Evolutionary conservation across 1,140 invertebrate genomes (phyloP), one percentile per base, ranked within the genome.

Genomic region (Trachymyrmex cornetzi): DNA sequence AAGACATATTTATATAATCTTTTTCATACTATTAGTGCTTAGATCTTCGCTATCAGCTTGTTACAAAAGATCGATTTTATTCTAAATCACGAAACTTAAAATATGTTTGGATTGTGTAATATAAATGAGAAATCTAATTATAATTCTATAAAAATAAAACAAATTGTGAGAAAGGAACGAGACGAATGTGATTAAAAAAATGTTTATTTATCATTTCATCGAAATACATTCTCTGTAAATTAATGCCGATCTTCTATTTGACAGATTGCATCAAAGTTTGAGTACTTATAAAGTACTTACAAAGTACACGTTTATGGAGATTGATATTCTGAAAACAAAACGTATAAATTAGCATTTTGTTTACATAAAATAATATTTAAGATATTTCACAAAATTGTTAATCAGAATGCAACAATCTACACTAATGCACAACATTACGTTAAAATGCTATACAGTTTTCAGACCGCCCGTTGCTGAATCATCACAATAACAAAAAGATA

Each of bases 381-480:
- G 14, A 14, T 38, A 77, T 55, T 85, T 85, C 12, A 38, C 3
- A 53, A 55, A 19, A 59, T 38, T 22, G 7, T 77, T 66, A 19
- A 90, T 95, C 93, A 94, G 92, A 88, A 81, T 86, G 71, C 88
- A 94, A 94, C 92, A 91, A 89, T 94, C 93, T 59, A 94, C 93
- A 95, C 3, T 24, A 48, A 48, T 9, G 22, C 14, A 86, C 1
- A 48, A 11, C 16, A 14, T 63, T 87, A 66, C 3, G 0, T 61
- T 88, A 79, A 89, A 94, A 93, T 94, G 92, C 93, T 94, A 93
- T 94, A 95, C 91, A 94, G 93, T 94, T 63, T 91, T 91, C 66
- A 79, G 93, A 85, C 91, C 38, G 38, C 38, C 38, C 38, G 38
- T 44, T 89, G 89, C 30, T 85, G 11, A 81, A 77, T 94, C 94